Evolutionary conservation across 2,888 invertebrate species (phyloP).

Genomic region (Neoascia interrupta): DNA sequence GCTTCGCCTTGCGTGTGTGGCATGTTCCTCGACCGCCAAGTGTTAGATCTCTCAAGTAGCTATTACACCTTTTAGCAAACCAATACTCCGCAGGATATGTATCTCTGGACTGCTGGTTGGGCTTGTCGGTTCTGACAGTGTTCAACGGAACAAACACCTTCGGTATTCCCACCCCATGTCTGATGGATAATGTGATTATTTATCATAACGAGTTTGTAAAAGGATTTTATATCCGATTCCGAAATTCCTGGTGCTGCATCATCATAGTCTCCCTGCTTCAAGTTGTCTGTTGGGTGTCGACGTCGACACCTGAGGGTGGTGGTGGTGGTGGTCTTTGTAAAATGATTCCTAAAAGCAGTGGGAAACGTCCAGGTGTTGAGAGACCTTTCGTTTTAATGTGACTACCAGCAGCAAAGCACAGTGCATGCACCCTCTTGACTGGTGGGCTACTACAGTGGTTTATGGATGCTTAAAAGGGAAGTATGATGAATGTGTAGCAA

Average conservation of each 20-base stretch:
- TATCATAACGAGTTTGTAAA: slow-evolving; percentile 69
- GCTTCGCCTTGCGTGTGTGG: slow-evolving; percentile 51
- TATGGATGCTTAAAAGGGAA: neutral
- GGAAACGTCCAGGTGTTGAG: slow-evolving; percentile 53
- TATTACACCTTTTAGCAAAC: slow-evolving; percentile 66
- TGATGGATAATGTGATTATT: slow-evolving; percentile 63
- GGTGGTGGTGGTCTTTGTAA: slow-evolving; percentile 37
- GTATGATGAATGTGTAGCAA: slow-evolving; percentile 35
- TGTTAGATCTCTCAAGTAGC: slow-evolving; percentile 67
- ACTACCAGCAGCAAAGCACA: slow-evolving; percentile 9
- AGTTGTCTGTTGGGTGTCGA: slow-evolving; percentile 22
- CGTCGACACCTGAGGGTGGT: slow-evolving; percentile 44
- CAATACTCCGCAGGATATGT: slow-evolving; percentile 10
- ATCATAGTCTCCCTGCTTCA: slow-evolving; percentile 14
- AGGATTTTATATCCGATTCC: slow-evolving; percentile 69
- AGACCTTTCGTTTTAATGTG: slow-evolving; percentile 17
- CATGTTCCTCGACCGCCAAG: slow-evolving; percentile 38
- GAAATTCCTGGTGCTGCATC: slow-evolving; percentile 63
- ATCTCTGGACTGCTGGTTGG: neutral
- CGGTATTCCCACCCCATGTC: slow-evolving; percentile 30
- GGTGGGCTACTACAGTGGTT: slow-evolving; percentile 17
- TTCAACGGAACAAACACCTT: slow-evolving; percentile 42
- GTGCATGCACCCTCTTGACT: slow-evolving; percentile 7
- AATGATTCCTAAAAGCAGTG: slow-evolving; percentile 68
- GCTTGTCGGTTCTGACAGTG: slow-evolving; percentile 17